Percentiles rank a stretch among this genome's conserved stretches.
Conservation (phyloP, 1,140 invertebrate species). For the Bombus ignitus region DNA sequence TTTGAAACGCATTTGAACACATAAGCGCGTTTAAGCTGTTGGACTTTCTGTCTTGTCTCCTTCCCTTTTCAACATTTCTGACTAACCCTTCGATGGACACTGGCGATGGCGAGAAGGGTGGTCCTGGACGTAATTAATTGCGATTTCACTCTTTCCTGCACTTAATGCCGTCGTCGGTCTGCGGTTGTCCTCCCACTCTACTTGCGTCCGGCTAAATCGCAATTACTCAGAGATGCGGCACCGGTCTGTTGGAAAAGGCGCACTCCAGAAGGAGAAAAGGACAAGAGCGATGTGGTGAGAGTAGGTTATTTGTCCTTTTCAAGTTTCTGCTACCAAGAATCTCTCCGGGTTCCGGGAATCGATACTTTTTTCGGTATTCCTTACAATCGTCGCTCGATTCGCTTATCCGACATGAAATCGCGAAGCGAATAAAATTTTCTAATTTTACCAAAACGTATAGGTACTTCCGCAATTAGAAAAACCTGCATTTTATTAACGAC, state of each 20-base stretch:
- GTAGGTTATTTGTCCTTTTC: constrained; percentile 60
- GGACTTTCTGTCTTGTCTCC: constrained; percentile 64
- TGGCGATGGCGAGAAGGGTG: constrained; percentile 57
- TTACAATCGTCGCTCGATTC: not conserved
- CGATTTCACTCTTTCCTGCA: constrained; percentile 76
- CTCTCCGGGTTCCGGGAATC: not conserved
- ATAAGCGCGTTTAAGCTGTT: constrained; percentile 71
- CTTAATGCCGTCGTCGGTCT: constrained; percentile 69
- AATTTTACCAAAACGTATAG: not conserved
- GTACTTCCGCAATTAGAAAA: not conserved
- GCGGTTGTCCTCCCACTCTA: constrained; percentile 63
- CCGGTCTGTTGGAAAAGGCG: constrained; percentile 41
- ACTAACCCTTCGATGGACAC: constrained; percentile 60
- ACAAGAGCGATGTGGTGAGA: constrained; percentile 48
- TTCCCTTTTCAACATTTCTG: constrained; percentile 57
- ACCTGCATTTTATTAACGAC: not conserved
- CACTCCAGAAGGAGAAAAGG: constrained; percentile 10
- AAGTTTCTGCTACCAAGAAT: constrained; percentile 18
- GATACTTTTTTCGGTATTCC: not conserved
- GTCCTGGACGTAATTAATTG: constrained; percentile 75
- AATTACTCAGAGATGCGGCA: constrained; percentile 72
- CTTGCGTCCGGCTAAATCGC: constrained; percentile 72
- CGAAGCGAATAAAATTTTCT: not conserved
- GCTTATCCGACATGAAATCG: not conserved
- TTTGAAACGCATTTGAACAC: constrained; percentile 57